Percentiles rank a stretch among this genome's conserved stretches.
phyloP scores from a whole-genome alignment of 2,797 vertebrate genomes.

The Salmo trutta region DNA sequence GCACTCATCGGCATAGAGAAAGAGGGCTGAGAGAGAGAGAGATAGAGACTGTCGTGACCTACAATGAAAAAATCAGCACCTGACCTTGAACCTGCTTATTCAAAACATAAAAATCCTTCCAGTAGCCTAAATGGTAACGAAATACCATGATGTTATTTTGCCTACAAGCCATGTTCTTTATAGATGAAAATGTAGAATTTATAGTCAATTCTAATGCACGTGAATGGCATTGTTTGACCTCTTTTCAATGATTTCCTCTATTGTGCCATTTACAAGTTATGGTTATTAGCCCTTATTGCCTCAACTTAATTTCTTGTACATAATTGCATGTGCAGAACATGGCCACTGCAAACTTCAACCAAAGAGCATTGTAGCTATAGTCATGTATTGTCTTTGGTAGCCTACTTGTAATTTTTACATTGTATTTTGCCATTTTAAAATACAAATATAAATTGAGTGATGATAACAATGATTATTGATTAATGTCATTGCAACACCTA shows the following conservation, averaged over 20 bases:
- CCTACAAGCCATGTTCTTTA: not conserved
- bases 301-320: no score
- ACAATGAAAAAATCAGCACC: slow-evolving; percentile 42
- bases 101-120: slow-evolving; percentile 32
- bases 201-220: not conserved
- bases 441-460: not conserved
- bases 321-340: not conserved
- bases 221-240: not conserved
- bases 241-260: not conserved
- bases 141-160: not conserved
- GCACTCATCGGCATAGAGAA: slow-evolving; percentile 63
- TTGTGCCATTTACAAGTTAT: not conserved
- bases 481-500: not conserved
- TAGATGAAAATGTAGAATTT: no score
- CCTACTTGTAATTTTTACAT: not conserved
- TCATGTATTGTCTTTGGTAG: not conserved
- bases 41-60: slow-evolving; percentile 47
- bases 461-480: not conserved
- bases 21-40: slow-evolving; percentile 39
- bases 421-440: not conserved
- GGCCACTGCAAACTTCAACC: not conserved
- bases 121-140: not conserved
- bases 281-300: no score
- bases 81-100: slow-evolving; percentile 77
- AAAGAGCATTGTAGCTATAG: not conserved